A percentile compares a stretch with the other conserved stretches of the same genome.
Evolutionary conservation across 2,113 vertebrate species (phyloP).

Genomic region (Mionectes macconnelli): DNA sequence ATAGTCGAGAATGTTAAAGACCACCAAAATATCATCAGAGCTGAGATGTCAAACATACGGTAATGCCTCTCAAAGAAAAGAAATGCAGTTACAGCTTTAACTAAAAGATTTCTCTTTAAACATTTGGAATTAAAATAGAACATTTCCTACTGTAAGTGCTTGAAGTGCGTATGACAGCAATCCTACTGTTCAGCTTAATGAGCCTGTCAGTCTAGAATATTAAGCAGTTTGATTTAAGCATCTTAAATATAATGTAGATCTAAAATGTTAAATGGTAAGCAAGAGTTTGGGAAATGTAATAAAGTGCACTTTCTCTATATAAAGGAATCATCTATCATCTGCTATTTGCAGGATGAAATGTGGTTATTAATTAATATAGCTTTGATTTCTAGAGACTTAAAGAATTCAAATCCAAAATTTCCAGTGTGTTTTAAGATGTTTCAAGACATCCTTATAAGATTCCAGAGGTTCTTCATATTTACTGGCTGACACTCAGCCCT

Average conservation of each 20-base stretch:
- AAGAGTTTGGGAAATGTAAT: conserved; percentile 21
- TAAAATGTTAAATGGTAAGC: conserved; percentile 2
- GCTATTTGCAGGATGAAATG: background rate
- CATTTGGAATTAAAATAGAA: conserved; percentile 29
- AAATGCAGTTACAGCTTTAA: background rate
- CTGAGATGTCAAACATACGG: background rate
- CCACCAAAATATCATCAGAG: background rate
- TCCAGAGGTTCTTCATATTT: background rate
- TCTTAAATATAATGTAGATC: conserved; percentile 10
- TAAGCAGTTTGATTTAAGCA: conserved; percentile 31
- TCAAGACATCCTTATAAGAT: background rate
- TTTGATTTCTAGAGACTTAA: background rate
- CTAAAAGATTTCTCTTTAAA: conserved; percentile 11
- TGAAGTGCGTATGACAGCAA: conserved; percentile 26
- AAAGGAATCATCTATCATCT: background rate
- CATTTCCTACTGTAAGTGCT: background rate
- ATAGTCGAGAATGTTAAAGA: background rate
- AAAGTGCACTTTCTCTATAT: background rate
- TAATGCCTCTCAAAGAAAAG: background rate
- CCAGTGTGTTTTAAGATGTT: background rate
- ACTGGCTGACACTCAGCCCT: background rate
- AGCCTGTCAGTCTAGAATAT: background rate
- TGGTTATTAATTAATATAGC: background rate
- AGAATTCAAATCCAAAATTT: background rate
- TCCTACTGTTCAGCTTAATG: conserved; percentile 42